Conservation (phyloP, 1,140 invertebrate species). For the Tenebrio molitor region DNA sequence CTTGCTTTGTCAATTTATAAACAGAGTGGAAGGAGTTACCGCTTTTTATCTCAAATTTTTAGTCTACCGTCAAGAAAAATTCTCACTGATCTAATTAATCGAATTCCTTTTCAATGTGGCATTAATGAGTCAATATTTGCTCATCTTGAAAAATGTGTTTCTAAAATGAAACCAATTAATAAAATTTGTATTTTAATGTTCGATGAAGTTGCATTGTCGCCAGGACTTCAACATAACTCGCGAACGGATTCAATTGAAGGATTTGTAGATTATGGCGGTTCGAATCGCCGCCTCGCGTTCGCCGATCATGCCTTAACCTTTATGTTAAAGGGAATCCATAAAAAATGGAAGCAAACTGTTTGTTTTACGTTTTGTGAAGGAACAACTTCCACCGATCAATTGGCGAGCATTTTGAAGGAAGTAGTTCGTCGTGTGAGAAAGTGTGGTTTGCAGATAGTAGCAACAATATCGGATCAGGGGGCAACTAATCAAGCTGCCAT, state of each 20-base stretch:
- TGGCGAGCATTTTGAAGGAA: too few relatives aligned
- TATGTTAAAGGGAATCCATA: constrained; percentile 7
- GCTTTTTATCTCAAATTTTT: too few relatives aligned
- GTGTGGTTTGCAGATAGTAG: constrained; percentile 33
- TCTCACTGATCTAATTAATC: neutral
- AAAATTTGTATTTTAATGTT: constrained; percentile 28
- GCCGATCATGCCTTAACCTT: constrained; percentile 33
- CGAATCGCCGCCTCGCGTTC: neutral
- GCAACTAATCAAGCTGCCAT: constrained; percentile 35
- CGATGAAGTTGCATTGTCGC: constrained; percentile 1
- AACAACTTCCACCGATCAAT: neutral
- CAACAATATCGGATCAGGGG: constrained; percentile 40
- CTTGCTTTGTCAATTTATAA: too few relatives aligned
- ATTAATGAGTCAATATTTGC: neutral
- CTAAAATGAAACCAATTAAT: constrained; percentile 7
- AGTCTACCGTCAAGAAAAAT: too few relatives aligned
- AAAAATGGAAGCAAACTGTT: constrained; percentile 36
- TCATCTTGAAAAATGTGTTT: neutral
- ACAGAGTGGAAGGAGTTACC: neutral
- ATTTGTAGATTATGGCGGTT: neutral
- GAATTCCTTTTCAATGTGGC: neutral
- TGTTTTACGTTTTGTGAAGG: constrained; percentile 39
- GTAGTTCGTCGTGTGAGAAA: too few relatives aligned
- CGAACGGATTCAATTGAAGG: constrained; percentile 1
- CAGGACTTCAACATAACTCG: constrained; percentile 4